Evolutionary conservation across 2,888 invertebrate genomes (phyloP).

Genomic region (Papilio gigon): DNA sequence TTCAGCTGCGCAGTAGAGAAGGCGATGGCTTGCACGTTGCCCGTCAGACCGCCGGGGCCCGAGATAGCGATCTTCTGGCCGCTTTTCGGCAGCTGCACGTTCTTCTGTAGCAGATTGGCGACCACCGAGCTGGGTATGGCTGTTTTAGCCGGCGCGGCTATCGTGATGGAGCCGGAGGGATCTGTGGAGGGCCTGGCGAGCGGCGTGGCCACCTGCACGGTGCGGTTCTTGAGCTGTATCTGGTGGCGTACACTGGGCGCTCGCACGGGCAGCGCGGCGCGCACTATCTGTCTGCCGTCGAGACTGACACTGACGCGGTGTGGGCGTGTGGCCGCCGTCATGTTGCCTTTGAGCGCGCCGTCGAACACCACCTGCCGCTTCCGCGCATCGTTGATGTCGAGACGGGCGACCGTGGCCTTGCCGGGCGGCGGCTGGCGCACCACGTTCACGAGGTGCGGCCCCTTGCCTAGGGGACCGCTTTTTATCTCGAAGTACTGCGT

Average conservation of each 20-base stretch:
- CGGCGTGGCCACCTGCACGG: slow-evolving; percentile 54
- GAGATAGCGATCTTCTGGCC: slow-evolving; percentile 67
- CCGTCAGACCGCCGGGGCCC: slow-evolving; percentile 58
- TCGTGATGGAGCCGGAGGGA: slow-evolving; percentile 54
- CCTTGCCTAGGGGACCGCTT: slow-evolving; percentile 67
- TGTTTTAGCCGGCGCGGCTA: slow-evolving; percentile 56
- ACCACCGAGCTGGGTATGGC: slow-evolving; percentile 63
- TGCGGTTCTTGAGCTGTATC: slow-evolving; percentile 64
- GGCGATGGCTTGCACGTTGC: slow-evolving; percentile 69
- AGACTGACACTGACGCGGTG: slow-evolving; percentile 59
- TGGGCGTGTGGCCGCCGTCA: slow-evolving; percentile 51
- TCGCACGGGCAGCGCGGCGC: slow-evolving; percentile 55
- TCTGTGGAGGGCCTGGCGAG: slow-evolving; percentile 48
- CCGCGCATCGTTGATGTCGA: slow-evolving; percentile 61
- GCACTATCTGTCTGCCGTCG: slow-evolving; percentile 64
- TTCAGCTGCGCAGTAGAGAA: slow-evolving; percentile 65
- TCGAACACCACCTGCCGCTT: slow-evolving; percentile 58
- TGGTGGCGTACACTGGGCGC: slow-evolving; percentile 60
- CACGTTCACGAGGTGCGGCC: slow-evolving; percentile 74
- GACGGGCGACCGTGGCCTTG: slow-evolving; percentile 57
- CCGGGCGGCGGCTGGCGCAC: slow-evolving; percentile 67
- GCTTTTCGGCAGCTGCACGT: slow-evolving; percentile 58
- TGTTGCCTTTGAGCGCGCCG: slow-evolving; percentile 53
- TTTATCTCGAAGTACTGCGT: slow-evolving; percentile 76
- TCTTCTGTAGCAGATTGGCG: slow-evolving; percentile 64